These are phyloP conservation scores for Galbula dea DNA, from an alignment of 2,113 vertebrate genomes.

Conservation along the genomic window DNA sequence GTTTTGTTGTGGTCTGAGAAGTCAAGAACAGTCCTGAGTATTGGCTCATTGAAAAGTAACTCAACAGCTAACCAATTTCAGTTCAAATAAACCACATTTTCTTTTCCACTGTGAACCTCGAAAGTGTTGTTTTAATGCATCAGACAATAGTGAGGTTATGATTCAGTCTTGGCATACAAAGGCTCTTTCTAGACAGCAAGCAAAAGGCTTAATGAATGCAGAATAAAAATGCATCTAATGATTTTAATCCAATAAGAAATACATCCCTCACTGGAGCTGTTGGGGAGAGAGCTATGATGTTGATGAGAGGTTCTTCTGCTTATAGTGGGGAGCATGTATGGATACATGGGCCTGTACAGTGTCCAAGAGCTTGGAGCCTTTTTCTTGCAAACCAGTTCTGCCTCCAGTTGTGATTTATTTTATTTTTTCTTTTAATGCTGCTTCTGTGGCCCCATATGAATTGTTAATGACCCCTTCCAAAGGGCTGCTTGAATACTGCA, in stretches of 20 bases:
- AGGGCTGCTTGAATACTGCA: not conserved
- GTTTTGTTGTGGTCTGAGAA: not conserved
- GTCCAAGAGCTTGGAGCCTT: not conserved
- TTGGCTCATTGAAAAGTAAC: not conserved
- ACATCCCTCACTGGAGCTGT: not conserved
- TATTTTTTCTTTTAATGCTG: not conserved
- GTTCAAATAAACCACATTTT: not conserved
- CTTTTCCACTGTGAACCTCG: not conserved
- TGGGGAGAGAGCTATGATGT: not conserved
- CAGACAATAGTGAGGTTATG: conserved; percentile 19
- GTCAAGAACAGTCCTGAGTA: not conserved
- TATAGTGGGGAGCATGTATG: not conserved
- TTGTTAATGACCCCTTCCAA: not conserved
- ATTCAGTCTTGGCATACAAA: not conserved
- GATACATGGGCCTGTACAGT: not conserved
- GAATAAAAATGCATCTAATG: not conserved
- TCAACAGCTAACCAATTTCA: not conserved
- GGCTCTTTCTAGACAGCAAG: conserved; percentile 7
- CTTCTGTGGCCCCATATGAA: not conserved
- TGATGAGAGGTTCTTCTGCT: not conserved
- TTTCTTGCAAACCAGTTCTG: not conserved
- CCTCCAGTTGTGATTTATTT: not conserved
- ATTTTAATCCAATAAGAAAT: not conserved
- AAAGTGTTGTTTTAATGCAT: not conserved
- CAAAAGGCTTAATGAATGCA: not conserved